Base-by-base conservation (phyloP, 2,113 vertebrate species). In the Epinephelus fuscoguttatus region DNA sequence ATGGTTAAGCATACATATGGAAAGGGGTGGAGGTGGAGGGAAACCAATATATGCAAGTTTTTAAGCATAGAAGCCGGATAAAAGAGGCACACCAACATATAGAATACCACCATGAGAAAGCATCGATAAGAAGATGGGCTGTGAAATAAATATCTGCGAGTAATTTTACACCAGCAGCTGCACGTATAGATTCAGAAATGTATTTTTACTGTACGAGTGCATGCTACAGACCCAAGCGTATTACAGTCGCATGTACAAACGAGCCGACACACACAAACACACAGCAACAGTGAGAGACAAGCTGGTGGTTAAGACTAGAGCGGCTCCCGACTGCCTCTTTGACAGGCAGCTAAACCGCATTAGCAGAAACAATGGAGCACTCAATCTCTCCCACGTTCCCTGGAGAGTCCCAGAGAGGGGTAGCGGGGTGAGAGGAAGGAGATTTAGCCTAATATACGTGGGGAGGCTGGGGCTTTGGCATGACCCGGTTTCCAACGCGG, bases 301-400 rank as follows among this genome's bases (percentile, higher is more conserved):
- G 64, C 82, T 64, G 55, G 27, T 61, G 86, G 85, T 79, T 82
- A 50, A 78, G 80, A 85, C 75, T 64, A 75, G 67, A 84, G 71
- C 78, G 19, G 59, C 57, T 94, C 84, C 88, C 85, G 73, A 59
- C 88, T 53, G 89, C 68, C 74, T 89, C 82, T 90, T 84, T 93
- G 89, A 92, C 87, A 86, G 87, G 88, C 88, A 91, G 93, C 91
- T 92, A 90, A 91, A 93, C 82, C 59, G 79, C 90, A 93, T 93
- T 93, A 93, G 78, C 85, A 81, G 93, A 93, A 94, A 94, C 93
- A 94, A 93, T 92, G 87, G 83, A 86, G 79, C 84, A 84, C 92
- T 92, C 89, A 92, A 92, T 93, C 91, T 92, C 78, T 13, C 52
- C 85, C 78, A n/a, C 40, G 11, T 66, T 92, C 91, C 86, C 86